These are phyloP conservation scores for Metopia argyrocephala DNA, from an alignment of 2,888 invertebrate species.

Conservation along the genomic window DNA sequence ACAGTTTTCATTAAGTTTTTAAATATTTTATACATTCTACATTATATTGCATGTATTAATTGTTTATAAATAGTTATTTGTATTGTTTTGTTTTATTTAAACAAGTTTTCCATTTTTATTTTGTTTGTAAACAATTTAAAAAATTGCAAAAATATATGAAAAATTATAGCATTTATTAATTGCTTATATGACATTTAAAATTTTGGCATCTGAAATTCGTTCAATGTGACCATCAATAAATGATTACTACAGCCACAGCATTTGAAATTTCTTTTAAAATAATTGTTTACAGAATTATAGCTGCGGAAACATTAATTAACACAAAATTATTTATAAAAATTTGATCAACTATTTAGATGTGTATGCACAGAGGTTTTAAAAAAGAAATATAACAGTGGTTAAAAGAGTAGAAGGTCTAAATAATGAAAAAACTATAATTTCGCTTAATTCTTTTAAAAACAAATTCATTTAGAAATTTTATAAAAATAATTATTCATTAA, in stretches of 20 bases:
- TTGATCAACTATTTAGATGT: conserved; percentile 24
- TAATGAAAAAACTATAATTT: neutral
- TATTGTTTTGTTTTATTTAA: neutral
- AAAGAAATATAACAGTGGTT: conserved; percentile 14
- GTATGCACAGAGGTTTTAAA: too few relatives aligned
- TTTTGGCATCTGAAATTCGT: conserved; percentile 35
- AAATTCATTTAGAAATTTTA: neutral
- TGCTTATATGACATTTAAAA: conserved; percentile 54
- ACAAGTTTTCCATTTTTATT: neutral
- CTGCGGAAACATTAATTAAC: conserved; percentile 28
- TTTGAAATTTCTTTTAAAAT: neutral
- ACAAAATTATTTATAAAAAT: too few relatives aligned
- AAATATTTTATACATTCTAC: too few relatives aligned
- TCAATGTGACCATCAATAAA: neutral
- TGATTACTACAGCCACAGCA: neutral
- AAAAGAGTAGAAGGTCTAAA: neutral
- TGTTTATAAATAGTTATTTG: too few relatives aligned
- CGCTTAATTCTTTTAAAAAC: neutral
- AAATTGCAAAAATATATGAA: conserved; percentile 16
- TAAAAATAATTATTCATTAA: too few relatives aligned
- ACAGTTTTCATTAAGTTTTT: too few relatives aligned
- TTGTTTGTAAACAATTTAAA: neutral
- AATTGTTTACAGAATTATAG: neutral
- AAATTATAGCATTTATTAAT: conserved; percentile 40
- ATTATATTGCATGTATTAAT: too few relatives aligned